A percentile compares a stretch with the other conserved stretches of the same genome.
phyloP scores from a whole-genome alignment of 2,113 vertebrate genomes.

The Pogonocichla stellata region DNA sequence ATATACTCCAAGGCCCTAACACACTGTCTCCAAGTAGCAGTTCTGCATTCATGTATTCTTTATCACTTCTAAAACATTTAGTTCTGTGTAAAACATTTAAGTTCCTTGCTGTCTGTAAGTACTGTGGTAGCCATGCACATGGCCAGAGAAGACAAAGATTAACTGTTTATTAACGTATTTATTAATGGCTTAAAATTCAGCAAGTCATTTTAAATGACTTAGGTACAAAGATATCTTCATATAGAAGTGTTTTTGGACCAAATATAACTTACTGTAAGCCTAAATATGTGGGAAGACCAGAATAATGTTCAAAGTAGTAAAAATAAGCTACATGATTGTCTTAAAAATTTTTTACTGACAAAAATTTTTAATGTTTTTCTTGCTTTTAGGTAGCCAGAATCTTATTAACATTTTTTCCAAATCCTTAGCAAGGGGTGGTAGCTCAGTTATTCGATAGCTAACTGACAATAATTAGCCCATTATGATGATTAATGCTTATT shows the following conservation, averaged over 20 bases:
- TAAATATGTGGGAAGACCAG: conserved; percentile 32
- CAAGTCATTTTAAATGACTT: conserved; percentile 51
- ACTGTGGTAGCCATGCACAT: neutral
- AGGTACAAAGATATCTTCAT: neutral
- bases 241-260: conserved; percentile 47
- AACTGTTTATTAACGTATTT: conserved; percentile 62
- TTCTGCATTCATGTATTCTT: conserved; percentile 7
- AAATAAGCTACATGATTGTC: neutral
- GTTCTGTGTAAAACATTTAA: neutral
- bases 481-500: conserved; percentile 70
- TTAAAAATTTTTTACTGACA: neutral
- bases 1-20: neutral
- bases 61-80: conserved; percentile 30
- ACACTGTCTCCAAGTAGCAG: neutral
- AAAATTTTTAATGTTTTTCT: neutral
- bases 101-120: neutral
- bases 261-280: conserved; percentile 40
- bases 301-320: conserved; percentile 40
- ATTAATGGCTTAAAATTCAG: conserved; percentile 70
- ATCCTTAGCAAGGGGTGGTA: neutral
- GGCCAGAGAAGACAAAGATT: neutral
- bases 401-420: neutral
- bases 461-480: conserved; percentile 67
- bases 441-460: conserved; percentile 38
- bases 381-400: neutral